Base-by-base conservation (phyloP, 2,113 vertebrate species). In the Cathartes aura region DNA sequence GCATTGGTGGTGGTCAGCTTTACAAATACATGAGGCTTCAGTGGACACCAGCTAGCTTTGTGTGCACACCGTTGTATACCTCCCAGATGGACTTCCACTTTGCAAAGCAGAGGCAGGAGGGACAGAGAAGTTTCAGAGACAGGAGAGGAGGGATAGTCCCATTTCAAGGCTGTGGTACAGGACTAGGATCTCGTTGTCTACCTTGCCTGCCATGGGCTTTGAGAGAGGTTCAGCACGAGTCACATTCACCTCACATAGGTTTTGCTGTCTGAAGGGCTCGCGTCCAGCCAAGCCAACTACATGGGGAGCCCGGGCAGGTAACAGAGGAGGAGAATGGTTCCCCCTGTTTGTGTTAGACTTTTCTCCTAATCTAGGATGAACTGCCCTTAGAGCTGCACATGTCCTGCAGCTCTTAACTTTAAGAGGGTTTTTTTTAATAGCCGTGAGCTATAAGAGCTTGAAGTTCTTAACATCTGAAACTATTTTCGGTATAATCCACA, bases 221-320 rank as follows among this genome's bases (percentile, higher is more conserved):
- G 0, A 24, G 36, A 64, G 63, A 59, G 0, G 1, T 27, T 62
- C 64, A 56, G 30, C 0, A 0, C 1, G 3, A 87, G 75, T 26
- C 64, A 48, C 11, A 16, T 38, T 45, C 55, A 58, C 20, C 75
- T 78, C 42, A 40, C 4, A 14, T 1, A n/a, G 5, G 32, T 48
- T 74, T 82, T 50, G 20, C 32, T 66, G 4, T 42, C 59, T 66
- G 58, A 89, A 76, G 45, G n/a, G 11, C 15, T 64, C 6, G 0
- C 1, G 6, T 26, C 42, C 55, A 73, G 26, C 16, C 50, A 58
- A 66, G 34, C 14, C 27, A 55, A 42, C 26, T 16, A 20, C 48
- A n/a, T 5, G 14, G 52, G 43, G 38, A 75, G 29, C 48, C 27
- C 2, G 1, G 52, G 50, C 30, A 90, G 67, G 26, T 9, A 56